Conservation (phyloP, 2,888 invertebrate species). For the Acleris emargana region DNA sequence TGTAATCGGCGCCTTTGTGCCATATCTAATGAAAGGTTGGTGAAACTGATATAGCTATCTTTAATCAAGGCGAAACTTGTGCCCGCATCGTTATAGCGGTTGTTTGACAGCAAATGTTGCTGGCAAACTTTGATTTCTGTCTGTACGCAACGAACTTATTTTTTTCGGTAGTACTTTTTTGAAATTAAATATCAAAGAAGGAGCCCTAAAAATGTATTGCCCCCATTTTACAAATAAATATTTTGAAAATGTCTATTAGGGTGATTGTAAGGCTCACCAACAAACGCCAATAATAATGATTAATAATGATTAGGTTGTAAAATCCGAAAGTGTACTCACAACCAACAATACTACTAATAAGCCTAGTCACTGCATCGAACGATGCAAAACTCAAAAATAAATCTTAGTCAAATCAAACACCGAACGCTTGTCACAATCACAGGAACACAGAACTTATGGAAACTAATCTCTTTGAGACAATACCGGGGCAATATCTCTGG, state of each 20-base stretch:
- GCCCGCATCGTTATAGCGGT: conserved; percentile 69
- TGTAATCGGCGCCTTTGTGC: conserved; percentile 79
- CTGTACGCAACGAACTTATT: conserved; percentile 11
- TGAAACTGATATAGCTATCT: conserved; percentile 81
- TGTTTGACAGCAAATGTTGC: conserved; percentile 59
- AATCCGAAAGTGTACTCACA: too few species aligned
- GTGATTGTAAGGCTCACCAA: too few species aligned
- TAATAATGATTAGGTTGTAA: too few species aligned
- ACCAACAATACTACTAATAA: neutral
- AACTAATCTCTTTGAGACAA: conserved; percentile 80
- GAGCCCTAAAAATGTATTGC: neutral
- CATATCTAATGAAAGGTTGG: conserved; percentile 77
- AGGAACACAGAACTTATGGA: conserved; percentile 63
- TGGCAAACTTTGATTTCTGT: conserved; percentile 45
- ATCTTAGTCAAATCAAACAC: conserved; percentile 27
- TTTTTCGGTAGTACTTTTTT: neutral
- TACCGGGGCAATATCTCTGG: conserved; percentile 75
- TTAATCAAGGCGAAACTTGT: conserved; percentile 79
- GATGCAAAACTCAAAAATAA: neutral
- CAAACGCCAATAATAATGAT: too few species aligned
- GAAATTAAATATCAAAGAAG: neutral
- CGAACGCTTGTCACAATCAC: conserved; percentile 46
- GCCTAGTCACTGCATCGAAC: neutral
- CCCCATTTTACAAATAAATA: neutral
- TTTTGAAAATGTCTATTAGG: too few species aligned